Conservation (phyloP, 2,888 invertebrate species). For the Athrips mouffetella region DNA sequence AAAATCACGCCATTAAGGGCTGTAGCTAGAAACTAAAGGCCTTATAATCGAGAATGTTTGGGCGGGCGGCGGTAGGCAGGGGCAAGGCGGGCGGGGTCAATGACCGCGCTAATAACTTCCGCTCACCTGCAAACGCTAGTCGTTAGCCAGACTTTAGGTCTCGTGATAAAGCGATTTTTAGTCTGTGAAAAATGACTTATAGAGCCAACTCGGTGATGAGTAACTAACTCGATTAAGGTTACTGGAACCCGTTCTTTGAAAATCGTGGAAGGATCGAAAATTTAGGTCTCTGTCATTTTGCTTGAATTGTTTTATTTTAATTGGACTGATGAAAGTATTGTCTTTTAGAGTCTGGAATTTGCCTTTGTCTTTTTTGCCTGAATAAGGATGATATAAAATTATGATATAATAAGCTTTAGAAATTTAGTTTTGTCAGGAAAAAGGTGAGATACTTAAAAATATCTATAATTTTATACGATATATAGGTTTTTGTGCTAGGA, state of each 20-base stretch:
- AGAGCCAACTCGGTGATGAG: neutral
- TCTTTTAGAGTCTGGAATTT: no score
- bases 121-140: slow-evolving; percentile 62
- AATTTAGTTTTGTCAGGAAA: no score
- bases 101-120: slow-evolving; percentile 72
- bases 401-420: no score
- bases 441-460: no score
- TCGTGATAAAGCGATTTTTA: slow-evolving; percentile 37
- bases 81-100: slow-evolving; percentile 43
- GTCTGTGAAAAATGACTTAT: slow-evolving; percentile 16
- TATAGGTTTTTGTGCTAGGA: no score
- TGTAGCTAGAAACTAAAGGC: neutral
- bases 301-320: no score
- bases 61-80: slow-evolving; percentile 47
- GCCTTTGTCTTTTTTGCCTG: no score
- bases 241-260: neutral
- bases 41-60: slow-evolving; percentile 42
- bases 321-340: no score
- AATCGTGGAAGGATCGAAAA: neutral
- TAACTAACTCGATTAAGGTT: neutral
- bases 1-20: no score
- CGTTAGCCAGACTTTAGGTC: slow-evolving; percentile 43
- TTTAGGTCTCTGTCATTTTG: no score
- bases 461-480: no score
- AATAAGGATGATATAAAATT: no score